Conservation (phyloP, 2,888 invertebrate genomes). For the Limnephilus marmoratus region DNA sequence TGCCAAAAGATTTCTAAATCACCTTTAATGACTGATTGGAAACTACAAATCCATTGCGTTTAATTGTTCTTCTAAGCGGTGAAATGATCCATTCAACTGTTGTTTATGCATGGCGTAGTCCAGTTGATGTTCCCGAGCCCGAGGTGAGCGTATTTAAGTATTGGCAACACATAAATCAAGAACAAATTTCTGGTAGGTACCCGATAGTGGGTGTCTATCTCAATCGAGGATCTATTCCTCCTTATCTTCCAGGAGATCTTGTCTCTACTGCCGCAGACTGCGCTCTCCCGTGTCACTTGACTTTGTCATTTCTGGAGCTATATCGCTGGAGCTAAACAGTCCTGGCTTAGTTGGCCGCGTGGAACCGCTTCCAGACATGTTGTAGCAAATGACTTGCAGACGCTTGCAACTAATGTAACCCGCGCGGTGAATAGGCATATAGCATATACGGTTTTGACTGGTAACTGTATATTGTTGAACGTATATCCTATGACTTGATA, state of each 20-base stretch:
- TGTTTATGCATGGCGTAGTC: constrained; percentile 12
- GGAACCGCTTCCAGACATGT: constrained; percentile 4
- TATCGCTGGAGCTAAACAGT: not conserved
- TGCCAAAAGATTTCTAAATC: not conserved
- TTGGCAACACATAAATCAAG: constrained; percentile 52
- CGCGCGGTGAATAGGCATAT: not conserved
- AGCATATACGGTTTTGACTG: not conserved
- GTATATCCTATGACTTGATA: not conserved
- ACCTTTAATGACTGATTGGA: not conserved
- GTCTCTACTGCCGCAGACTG: not conserved
- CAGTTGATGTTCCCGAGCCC: not conserved
- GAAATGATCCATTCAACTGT: not conserved
- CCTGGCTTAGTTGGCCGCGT: not conserved
- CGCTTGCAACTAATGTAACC: not conserved
- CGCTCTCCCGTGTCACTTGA: constrained; percentile 15
- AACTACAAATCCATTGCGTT: not conserved
- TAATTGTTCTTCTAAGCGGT: not conserved
- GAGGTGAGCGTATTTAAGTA: not conserved
- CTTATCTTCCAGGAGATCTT: constrained; percentile 44
- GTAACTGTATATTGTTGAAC: not conserved
- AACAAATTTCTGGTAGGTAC: constrained; percentile 56
- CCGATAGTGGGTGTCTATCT: constrained; percentile 57
- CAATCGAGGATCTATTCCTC: constrained; percentile 46
- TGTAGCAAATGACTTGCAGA: not conserved
- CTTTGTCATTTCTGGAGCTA: constrained; percentile 28